These are phyloP conservation scores for Prietella phreatophila DNA, from an alignment of 2,113 vertebrate species.

Conservation along the genomic window DNA sequence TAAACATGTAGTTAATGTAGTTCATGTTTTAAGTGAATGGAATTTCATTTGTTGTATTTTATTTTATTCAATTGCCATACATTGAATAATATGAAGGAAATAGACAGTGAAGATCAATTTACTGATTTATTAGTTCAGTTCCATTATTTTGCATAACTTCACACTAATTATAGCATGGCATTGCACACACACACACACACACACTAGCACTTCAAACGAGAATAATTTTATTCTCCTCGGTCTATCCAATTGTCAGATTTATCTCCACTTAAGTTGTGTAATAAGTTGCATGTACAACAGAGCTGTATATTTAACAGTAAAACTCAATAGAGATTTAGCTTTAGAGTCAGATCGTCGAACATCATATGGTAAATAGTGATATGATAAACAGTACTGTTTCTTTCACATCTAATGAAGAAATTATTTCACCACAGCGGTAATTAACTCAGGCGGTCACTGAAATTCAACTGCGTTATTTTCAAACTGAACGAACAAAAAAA, in stretches of 20 bases:
- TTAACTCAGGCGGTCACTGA: constrained; percentile 56
- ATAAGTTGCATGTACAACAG: constrained; percentile 73
- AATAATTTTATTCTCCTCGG: not conserved
- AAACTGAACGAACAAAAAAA: constrained; percentile 7
- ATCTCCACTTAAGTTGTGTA: constrained; percentile 53
- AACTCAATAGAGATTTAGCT: constrained; percentile 74
- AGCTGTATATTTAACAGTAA: constrained; percentile 72
- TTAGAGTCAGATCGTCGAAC: constrained; percentile 69
- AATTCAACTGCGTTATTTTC: constrained; percentile 28
- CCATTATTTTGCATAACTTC: not conserved
- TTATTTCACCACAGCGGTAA: constrained; percentile 60
- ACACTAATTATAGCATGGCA: not conserved
- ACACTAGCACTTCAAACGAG: not conserved
- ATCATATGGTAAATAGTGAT: not conserved
- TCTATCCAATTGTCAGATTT: not conserved
- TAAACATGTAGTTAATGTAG: not conserved
- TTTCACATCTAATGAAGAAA: constrained; percentile 67
- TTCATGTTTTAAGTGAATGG: not conserved
- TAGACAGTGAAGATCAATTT: not conserved
- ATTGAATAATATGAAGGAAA: not conserved
- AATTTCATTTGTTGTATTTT: not conserved
- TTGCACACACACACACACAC: not conserved
- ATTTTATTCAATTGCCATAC: not conserved
- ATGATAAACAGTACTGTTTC: constrained; percentile 65
- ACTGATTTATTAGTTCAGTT: not conserved